A percentile compares a stretch with the other conserved stretches of the same genome.
Conservation (phyloP, 2,113 vertebrate genomes). For the Crypturellus undulatus region DNA sequence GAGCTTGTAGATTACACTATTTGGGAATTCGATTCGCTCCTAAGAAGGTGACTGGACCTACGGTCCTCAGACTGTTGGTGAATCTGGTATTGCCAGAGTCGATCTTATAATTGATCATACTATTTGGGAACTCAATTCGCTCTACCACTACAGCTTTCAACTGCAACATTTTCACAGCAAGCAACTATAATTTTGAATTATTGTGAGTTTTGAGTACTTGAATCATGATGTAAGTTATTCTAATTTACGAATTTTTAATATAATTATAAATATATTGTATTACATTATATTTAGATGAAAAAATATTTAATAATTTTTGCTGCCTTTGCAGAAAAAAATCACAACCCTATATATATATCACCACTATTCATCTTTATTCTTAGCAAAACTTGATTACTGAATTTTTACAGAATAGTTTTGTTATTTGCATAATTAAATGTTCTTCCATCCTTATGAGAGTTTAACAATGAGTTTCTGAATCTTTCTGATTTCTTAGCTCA, state of each 20-base stretch:
- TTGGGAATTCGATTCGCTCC: no score
- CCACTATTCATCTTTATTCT: neutral
- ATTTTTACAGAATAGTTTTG: neutral
- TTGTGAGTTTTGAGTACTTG: neutral
- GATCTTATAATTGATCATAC: no score
- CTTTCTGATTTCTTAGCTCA: neutral
- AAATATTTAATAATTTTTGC: neutral
- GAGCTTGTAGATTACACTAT: no score
- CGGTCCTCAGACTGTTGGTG: no score
- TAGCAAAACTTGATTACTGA: neutral
- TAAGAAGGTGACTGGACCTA: no score
- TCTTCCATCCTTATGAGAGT: neutral
- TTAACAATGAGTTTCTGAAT: neutral
- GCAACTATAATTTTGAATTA: neutral
- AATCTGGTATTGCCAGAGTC: no score
- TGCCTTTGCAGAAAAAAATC: neutral
- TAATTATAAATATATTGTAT: neutral
- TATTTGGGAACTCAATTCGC: no score
- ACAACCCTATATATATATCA: neutral
- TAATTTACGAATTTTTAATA: neutral
- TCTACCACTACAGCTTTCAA: no score
- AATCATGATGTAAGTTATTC: neutral
- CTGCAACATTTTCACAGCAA: no score
- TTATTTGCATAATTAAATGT: neutral
- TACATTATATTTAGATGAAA: neutral